Conservation (phyloP, 2,113 vertebrate species). For the Gopherus flavomarginatus region DNA sequence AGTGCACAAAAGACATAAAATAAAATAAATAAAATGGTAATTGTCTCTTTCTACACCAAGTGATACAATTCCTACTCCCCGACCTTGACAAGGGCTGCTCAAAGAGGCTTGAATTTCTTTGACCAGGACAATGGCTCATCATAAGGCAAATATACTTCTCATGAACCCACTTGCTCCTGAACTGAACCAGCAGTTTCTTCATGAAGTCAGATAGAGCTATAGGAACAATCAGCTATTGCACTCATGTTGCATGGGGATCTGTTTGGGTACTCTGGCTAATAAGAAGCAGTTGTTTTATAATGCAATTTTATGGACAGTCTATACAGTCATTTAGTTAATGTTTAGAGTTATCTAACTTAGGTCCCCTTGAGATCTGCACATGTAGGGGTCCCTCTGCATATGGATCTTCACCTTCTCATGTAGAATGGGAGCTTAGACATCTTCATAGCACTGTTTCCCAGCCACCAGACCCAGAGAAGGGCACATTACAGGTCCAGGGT, state of each 20-base stretch:
- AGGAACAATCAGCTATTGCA: not conserved
- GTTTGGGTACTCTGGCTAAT: fast-evolving
- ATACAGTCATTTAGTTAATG: not conserved
- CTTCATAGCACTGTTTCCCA: too few relatives aligned
- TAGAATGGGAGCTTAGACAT: too few relatives aligned
- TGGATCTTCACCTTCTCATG: too few relatives aligned
- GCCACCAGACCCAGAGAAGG: too few relatives aligned
- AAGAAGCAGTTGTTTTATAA: not conserved
- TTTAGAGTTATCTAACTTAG: not conserved
- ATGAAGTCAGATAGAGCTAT: not conserved
- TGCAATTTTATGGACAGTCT: not conserved
- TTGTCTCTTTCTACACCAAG: not conserved
- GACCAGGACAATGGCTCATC: not conserved
- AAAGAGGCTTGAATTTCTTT: not conserved
- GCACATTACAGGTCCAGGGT: too few relatives aligned
- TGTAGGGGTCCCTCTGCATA: too few relatives aligned
- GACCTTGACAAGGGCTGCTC: not conserved
- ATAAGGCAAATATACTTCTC: not conserved
- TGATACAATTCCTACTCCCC: not conserved
- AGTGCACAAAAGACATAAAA: not conserved
- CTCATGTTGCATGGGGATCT: not conserved
- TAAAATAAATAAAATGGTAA: not conserved
- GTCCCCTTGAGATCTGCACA: too few relatives aligned
- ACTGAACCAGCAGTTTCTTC: not conserved
- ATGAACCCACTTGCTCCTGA: not conserved